Evolutionary conservation across 1,140 invertebrate species (phyloP), one percentile per base, ranked within the genome.

Genomic region (Drosophila triauraria): DNA sequence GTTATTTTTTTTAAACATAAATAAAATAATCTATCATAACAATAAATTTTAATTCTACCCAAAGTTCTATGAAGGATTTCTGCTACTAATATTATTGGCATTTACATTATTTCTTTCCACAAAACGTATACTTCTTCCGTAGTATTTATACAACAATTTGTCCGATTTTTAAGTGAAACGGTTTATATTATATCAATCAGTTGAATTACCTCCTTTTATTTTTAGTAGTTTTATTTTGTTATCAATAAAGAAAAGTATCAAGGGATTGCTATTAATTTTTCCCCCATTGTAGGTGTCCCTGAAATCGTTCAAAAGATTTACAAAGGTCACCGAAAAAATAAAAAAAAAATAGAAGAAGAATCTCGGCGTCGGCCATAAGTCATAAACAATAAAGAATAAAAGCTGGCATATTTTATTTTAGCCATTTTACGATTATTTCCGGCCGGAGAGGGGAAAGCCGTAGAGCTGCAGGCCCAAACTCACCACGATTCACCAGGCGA

Each of bases 381-480:
- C 40, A 64, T 57, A 53, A 20, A 27, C 48, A 32, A 63, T 63
- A 53, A 63, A 51, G 35, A 35, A 69, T 51, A 70, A 70, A 57
- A 46, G 20, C 40, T 9, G 35, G 61, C 60, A 44, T 64, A 82
- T 80, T 80, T 80, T 32, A 61, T 80, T 79, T 62, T 51, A 51
- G 61, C 38, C 38, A 35, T 65, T 75, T 57, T 50, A 75, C 46
- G 74, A 43, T 74, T 62, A 74, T 48, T 58, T 74, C 47, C 44
- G 60, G 44, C 30, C 61, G 51, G 61, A 48, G 27, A 20, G 30
- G 51, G 44, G 35, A 72, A 81, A 87, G 71, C 80, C 83, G 62
- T 80, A 87, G 76, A 67, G 64, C 64, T 61, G 58, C 60, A 47
- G 17, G n/a, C 20, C 13, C 53, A 67, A 80, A 80, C 54, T 71